Percentiles rank a stretch among this genome's conserved stretches.
phyloP scores from a whole-genome alignment of 2,888 invertebrate species.

The Eupsilia transversa region DNA sequence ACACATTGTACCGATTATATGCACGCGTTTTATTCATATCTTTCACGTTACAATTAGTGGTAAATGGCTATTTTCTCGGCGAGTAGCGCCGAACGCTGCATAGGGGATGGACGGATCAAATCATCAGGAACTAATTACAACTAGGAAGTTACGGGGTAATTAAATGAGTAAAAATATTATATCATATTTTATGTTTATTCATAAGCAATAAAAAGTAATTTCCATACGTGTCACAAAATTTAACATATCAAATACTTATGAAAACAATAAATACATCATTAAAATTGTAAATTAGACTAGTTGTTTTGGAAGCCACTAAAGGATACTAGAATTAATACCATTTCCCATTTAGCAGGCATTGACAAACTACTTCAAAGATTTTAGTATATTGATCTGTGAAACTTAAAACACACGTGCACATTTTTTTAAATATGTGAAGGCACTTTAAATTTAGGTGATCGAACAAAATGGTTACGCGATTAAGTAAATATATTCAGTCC shows the following conservation, averaged over 20 bases:
- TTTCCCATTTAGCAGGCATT: conserved; percentile 63
- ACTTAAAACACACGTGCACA: conserved; percentile 70
- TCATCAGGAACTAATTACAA: neutral
- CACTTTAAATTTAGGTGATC: conserved; percentile 83
- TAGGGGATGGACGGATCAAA: neutral
- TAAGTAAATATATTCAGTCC: conserved; percentile 26
- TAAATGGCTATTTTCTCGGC: neutral
- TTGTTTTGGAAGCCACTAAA: conserved; percentile 81
- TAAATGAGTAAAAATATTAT: conserved; percentile 67
- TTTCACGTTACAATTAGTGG: neutral
- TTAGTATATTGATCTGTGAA: conserved; percentile 43
- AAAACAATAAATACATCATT: conserved; percentile 79
- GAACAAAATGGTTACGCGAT: conserved; percentile 51
- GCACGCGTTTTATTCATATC: conserved; percentile 57
- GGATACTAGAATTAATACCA: conserved; percentile 70
- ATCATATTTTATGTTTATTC: conserved; percentile 87
- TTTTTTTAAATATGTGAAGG: conserved; percentile 82
- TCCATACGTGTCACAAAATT: conserved; percentile 85
- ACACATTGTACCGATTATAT: conserved; percentile 82
- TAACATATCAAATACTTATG: conserved; percentile 80
- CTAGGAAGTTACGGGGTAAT: conserved; percentile 6
- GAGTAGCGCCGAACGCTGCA: no score
- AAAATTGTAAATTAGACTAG: conserved; percentile 76
- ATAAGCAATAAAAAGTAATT: conserved; percentile 90
- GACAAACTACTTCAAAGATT: conserved; percentile 73